Evolutionary conservation across 2,797 vertebrate genomes (phyloP).

Genomic region (Phataginus tetradactyla): DNA sequence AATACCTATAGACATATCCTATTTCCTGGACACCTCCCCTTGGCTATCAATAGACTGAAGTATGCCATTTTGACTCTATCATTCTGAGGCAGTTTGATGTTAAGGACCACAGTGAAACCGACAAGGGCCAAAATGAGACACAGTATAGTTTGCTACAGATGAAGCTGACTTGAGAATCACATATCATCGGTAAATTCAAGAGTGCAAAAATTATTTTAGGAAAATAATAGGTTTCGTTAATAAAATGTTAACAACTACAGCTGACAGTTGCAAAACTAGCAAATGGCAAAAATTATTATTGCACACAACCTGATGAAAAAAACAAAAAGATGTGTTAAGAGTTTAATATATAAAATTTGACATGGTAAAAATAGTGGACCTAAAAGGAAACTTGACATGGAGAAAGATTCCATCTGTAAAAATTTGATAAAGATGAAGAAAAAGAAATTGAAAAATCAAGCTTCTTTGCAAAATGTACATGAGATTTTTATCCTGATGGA

Average conservation of each 20-base stretch:
- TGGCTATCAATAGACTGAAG: background rate
- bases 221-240: background rate
- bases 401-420: slow-evolving; percentile 1
- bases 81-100: background rate
- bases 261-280: background rate
- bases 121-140: background rate
- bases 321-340: background rate
- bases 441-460: background rate
- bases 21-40: background rate
- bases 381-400: background rate
- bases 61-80: background rate
- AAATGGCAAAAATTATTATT: background rate
- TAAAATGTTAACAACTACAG: background rate
- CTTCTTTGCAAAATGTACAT: background rate
- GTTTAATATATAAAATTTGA: background rate
- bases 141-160: background rate
- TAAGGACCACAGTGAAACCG: background rate
- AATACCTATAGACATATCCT: background rate
- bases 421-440: background rate
- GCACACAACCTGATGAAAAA: background rate
- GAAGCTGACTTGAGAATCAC: background rate
- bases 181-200: background rate
- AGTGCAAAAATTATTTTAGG: background rate
- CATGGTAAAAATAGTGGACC: background rate
- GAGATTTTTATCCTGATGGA: background rate